These are phyloP conservation scores for Leptinotarsa lineolata DNA, from an alignment of 1,140 invertebrate species.

Conservation along the genomic window DNA sequence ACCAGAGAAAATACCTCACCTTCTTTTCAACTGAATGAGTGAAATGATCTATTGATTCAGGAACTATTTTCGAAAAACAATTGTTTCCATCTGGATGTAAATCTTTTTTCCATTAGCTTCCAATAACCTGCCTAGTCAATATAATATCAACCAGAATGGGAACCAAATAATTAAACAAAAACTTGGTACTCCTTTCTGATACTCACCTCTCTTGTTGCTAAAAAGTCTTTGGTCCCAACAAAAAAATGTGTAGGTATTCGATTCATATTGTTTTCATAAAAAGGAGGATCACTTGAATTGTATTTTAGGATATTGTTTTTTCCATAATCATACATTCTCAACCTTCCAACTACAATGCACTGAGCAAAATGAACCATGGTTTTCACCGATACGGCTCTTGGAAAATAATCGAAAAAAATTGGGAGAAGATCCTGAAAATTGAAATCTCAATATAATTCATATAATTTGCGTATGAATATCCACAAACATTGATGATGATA, in stretches of 20 bases:
- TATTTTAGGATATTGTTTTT: background rate
- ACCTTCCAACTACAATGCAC: background rate
- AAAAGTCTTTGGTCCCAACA: background rate
- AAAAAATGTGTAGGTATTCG: background rate
- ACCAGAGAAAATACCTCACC: too few relatives aligned
- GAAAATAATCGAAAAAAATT: background rate
- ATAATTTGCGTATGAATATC: too few relatives aligned
- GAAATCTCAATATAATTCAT: too few relatives aligned
- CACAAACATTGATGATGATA: too few relatives aligned
- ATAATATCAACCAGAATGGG: background rate
- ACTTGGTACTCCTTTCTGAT: too few relatives aligned
- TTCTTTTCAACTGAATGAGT: too few relatives aligned
- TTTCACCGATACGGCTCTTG: background rate
- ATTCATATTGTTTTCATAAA: background rate
- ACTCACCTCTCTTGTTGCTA: background rate
- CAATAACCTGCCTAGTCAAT: background rate
- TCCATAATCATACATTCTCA: constrained; percentile 12
- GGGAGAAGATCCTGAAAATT: constrained; percentile 5
- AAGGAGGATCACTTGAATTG: background rate
- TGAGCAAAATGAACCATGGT: constrained; percentile 2
- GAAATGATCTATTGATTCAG: too few relatives aligned
- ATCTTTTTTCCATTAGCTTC: too few relatives aligned
- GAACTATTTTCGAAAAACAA: too few relatives aligned
- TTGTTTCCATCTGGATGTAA: too few relatives aligned
- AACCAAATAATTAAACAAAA: background rate